Percentiles rank a stretch among this genome's conserved stretches.
phyloP scores from a whole-genome alignment of 2,888 invertebrate genomes.

The Phytoseiulus persimilis region DNA sequence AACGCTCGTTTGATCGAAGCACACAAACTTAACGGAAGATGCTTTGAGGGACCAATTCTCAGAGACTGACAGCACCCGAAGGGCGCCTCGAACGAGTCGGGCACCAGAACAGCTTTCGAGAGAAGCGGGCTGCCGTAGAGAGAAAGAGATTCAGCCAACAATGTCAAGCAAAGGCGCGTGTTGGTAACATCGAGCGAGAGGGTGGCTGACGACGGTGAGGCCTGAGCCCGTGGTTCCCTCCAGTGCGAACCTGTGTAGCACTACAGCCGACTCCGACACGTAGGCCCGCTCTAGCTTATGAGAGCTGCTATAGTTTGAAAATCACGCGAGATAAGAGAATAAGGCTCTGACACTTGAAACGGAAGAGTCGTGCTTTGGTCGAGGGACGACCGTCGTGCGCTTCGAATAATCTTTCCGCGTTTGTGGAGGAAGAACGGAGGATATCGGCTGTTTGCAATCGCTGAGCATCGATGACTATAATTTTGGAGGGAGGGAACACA shows the following conservation, averaged over 20 bases:
- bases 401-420: too few species aligned
- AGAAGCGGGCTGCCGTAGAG: not conserved
- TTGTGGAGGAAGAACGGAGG: too few species aligned
- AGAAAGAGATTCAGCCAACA: not conserved
- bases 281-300: not conserved
- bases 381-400: too few species aligned
- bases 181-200: not conserved
- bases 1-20: constrained; percentile 40
- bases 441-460: too few species aligned
- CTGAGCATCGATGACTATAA: too few species aligned
- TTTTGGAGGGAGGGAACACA: too few species aligned
- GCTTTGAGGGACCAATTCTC: not conserved
- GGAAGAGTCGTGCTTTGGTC: too few species aligned
- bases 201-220: not conserved
- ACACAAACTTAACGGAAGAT: constrained; percentile 7
- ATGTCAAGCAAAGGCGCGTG: constrained; percentile 5
- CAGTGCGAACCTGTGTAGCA: not conserved
- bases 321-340: not conserved
- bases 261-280: not conserved
- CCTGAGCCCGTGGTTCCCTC: not conserved
- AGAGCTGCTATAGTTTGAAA: not conserved
- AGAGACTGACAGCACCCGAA: not conserved
- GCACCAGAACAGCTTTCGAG: not conserved
- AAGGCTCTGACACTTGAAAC: too few species aligned
- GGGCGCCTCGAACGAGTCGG: not conserved